A percentile compares a stretch with the other conserved stretches of the same genome.
These are phyloP conservation scores for Malurus elegans DNA, from an alignment of 2,113 vertebrate genomes.

Conservation along the genomic window DNA sequence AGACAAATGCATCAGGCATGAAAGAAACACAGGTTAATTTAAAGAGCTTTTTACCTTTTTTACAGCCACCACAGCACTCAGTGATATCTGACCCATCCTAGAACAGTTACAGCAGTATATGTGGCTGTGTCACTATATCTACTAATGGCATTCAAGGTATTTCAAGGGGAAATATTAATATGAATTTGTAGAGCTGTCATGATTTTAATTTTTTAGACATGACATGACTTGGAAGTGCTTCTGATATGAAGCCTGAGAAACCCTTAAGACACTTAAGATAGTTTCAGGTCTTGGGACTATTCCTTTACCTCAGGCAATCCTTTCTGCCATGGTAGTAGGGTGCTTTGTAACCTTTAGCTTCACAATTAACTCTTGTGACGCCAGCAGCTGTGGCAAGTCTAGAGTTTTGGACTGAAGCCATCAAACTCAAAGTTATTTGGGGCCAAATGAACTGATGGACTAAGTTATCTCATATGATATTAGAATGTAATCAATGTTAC, in stretches of 20 bases:
- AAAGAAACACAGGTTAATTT: neutral
- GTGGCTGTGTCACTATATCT: neutral
- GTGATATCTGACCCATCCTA: neutral
- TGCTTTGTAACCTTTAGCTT: neutral
- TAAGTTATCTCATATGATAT: neutral
- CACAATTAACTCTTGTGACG: neutral
- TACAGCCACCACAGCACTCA: neutral
- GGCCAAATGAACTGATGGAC: neutral
- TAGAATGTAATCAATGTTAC: neutral
- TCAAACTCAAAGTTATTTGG: neutral
- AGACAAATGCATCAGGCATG: neutral
- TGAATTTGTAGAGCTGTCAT: neutral
- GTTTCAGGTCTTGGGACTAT: neutral
- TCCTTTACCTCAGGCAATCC: neutral
- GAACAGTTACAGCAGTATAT: neutral
- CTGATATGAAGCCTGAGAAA: neutral
- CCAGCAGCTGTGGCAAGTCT: neutral
- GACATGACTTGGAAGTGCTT: neutral
- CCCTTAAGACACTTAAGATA: neutral
- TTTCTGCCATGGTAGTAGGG: neutral
- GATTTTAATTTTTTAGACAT: slow-evolving; percentile 2
- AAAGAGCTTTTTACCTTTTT: neutral
- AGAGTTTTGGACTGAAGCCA: neutral
- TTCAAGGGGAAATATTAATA: neutral
- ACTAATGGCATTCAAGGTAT: neutral